These are phyloP conservation scores for Oppia nitens DNA, from an alignment of 1,140 invertebrate species.

Conservation along the genomic window DNA sequence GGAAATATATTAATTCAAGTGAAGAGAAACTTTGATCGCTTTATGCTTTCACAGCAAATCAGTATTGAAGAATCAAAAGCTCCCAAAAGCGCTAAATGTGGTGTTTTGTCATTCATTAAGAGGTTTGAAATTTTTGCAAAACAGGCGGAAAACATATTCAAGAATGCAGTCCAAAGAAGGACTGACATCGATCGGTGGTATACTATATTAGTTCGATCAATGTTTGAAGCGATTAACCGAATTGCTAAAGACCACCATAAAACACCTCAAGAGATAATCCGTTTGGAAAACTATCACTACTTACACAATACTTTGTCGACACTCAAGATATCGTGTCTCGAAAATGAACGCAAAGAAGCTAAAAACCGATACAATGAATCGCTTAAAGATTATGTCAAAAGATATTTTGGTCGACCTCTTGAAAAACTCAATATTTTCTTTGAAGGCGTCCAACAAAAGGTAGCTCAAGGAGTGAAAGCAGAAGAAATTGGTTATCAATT, in stretches of 20 bases:
- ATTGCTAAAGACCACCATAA: conserved; percentile 73
- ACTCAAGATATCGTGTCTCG: conserved; percentile 77
- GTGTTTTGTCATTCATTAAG: conserved; percentile 73
- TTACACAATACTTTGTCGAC: conserved; percentile 69
- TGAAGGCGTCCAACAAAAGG: conserved; percentile 76
- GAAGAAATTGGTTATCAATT: conserved; percentile 96
- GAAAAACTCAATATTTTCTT: conserved; percentile 96
- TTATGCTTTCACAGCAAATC: conserved; percentile 68
- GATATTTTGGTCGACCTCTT: conserved; percentile 83
- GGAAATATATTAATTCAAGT: conserved; percentile 72
- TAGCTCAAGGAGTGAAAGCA: conserved; percentile 79
- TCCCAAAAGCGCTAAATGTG: conserved; percentile 62
- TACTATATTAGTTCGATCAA: conserved; percentile 56
- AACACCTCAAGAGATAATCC: conserved; percentile 81
- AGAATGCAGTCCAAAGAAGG: conserved; percentile 56
- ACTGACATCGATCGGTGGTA: conserved; percentile 96
- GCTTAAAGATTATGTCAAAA: conserved; percentile 60
- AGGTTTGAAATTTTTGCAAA: conserved; percentile 79
- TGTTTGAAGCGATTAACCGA: conserved; percentile 64
- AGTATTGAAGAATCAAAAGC: conserved; percentile 56
- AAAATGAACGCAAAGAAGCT: conserved; percentile 70
- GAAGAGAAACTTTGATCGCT: conserved; percentile 85
- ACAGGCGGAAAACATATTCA: conserved; percentile 71
- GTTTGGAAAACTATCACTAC: conserved; percentile 85
- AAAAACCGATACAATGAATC: conserved; percentile 81